Conservation (phyloP, 2,113 vertebrate genomes). For the Tympanuchus pallidicinctus region DNA sequence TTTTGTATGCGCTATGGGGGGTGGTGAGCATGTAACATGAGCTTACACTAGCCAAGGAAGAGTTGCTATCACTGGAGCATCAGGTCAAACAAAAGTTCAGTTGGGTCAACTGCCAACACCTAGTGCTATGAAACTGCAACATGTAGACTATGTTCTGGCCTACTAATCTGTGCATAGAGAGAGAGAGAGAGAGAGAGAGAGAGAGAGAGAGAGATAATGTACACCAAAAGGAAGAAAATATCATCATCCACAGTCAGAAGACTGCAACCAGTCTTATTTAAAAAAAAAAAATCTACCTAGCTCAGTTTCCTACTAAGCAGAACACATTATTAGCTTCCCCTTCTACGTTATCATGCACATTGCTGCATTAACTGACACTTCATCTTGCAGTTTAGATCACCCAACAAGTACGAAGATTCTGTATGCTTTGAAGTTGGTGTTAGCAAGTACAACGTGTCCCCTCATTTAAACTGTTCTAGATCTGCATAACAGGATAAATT, state of each 20-base stretch:
- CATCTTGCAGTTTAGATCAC: background rate
- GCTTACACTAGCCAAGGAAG: background rate
- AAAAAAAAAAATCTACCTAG: background rate
- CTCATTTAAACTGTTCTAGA: background rate
- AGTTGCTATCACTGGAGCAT: background rate
- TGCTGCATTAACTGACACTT: background rate
- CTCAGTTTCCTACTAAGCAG: background rate
- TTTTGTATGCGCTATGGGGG: background rate
- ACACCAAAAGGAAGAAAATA: background rate
- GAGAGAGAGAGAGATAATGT: too few species aligned
- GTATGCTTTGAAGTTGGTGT: background rate
- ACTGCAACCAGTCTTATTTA: background rate
- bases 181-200: too few species aligned
- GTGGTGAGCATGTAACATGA: rapidly evolving
- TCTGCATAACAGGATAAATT: background rate
- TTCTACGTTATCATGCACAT: background rate
- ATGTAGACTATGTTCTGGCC: background rate
- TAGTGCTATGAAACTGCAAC: background rate
- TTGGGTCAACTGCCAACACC: background rate
- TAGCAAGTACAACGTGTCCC: background rate
- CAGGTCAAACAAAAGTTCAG: background rate
- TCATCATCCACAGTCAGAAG: background rate
- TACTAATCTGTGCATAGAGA: background rate
- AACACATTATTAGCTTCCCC: background rate
- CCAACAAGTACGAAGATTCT: background rate